Evolutionary conservation across 2,888 invertebrate species (phyloP).

Genomic region (Congeria kusceri): DNA sequence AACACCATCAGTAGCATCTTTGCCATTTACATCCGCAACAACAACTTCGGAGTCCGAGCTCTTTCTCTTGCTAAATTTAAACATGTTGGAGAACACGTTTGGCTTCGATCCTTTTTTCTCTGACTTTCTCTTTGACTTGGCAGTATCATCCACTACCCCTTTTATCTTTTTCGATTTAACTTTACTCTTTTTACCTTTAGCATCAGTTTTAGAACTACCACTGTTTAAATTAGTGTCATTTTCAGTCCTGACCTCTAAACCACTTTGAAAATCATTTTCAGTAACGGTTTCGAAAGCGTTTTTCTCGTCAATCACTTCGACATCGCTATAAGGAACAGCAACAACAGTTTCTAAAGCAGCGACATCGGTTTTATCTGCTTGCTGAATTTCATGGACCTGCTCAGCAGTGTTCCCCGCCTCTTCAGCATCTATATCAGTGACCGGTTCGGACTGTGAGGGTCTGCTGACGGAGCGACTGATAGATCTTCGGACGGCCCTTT

Average conservation of each 20-base stretch:
- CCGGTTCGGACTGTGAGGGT: slow-evolving; percentile 6
- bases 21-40: slow-evolving; percentile 9
- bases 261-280: neutral
- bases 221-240: neutral
- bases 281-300: neutral
- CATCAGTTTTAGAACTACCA: neutral
- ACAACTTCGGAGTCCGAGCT: slow-evolving; percentile 10
- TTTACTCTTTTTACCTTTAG: neutral
- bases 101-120: slow-evolving; percentile 25
- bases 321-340: neutral
- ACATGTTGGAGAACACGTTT: slow-evolving; percentile 47
- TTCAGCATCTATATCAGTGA: slow-evolving; percentile 15
- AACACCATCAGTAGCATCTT: slow-evolving; percentile 9
- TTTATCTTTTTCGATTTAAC: slow-evolving; percentile 13
- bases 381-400: slow-evolving; percentile 8
- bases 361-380: slow-evolving; percentile 4
- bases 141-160: neutral
- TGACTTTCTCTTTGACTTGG: slow-evolving; percentile 16
- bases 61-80: slow-evolving; percentile 60
- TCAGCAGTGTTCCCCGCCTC: neutral
- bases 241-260: neutral
- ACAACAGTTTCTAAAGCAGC: neutral
- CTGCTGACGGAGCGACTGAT: slow-evolving; percentile 14
- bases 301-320: neutral
- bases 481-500: slow-evolving; percentile 26